Base-by-base conservation (phyloP, 2,888 invertebrate species). In the Enchytraeus crypticus region DNA sequence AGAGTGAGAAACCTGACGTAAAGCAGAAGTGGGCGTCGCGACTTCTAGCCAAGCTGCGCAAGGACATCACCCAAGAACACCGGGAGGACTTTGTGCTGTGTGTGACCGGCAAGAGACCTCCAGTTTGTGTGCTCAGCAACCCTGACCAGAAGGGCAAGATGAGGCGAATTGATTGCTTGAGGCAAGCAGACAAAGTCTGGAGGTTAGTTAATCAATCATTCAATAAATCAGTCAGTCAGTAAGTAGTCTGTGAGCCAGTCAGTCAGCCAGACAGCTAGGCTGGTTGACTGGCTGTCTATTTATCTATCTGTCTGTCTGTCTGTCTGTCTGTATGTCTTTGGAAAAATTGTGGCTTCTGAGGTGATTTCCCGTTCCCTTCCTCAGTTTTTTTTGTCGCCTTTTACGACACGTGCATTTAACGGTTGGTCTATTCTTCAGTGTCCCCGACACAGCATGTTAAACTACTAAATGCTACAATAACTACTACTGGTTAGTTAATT, bases 21-120 rank as follows among this genome's bases (percentile, higher is more conserved):
- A 98, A 98, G 84, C 96, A 97, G 81, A 98, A 97, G 86, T 98
- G 98, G 98, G 98, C 98, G 60, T 95, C 95, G 59, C 86, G 98
- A 68, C 84, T 98, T 69, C 82, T 98, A 74, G 96, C 97, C 53
- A 98, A 98, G 81, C 83, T 98, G 65, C 86, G 98, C 72, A 98
- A 98, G 82, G 98, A 98, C 83, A 99, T 98, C 76, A 95, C 93
- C 64, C 96, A 96, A 80, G 95, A 96, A 81, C 95, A 92, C 80
- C 85, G 98, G 53, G 97, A 98, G 78, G 96, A 96, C 82, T 98
- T 98, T 81, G 96, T 98, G 59, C 85, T 95, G 74, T 75, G 77
- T 65, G 73, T 79, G 57, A 96, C 96, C 59, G 95, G 97, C 61
- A 95, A 95, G 82, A 87, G 93, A 79, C 91, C 11, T 21, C 92